phyloP scores from a whole-genome alignment of 2,888 invertebrate species.

The Microdon myrmicae region DNA sequence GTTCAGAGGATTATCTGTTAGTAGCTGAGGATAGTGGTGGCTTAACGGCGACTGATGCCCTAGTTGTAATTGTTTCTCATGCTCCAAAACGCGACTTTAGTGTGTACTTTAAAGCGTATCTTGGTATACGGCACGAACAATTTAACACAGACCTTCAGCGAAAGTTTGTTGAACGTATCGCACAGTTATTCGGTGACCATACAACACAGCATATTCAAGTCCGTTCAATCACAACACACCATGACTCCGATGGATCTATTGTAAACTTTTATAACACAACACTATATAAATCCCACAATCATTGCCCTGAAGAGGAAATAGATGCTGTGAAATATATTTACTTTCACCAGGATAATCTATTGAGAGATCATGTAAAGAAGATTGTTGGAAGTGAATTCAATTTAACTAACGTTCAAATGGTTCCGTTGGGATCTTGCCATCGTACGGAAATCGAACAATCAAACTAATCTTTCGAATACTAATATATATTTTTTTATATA shows the following conservation, averaged over 20 bases:
- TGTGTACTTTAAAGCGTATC: constrained; percentile 83
- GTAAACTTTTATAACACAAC: constrained; percentile 86
- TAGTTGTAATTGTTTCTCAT: constrained; percentile 78
- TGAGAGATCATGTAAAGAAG: constrained; percentile 69
- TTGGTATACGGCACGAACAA: constrained; percentile 76
- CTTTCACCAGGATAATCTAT: constrained; percentile 72
- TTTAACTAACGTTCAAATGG: constrained; percentile 69
- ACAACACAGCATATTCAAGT: constrained; percentile 80
- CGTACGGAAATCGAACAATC: constrained; percentile 61
- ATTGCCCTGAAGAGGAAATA: constrained; percentile 84
- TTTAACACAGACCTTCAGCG: constrained; percentile 82
- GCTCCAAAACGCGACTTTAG: constrained; percentile 75
- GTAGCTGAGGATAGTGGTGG: constrained; percentile 81
- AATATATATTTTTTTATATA: constrained; percentile 9
- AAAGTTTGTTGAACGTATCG: constrained; percentile 83
- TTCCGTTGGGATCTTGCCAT: constrained; percentile 69
- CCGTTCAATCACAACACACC: constrained; percentile 71
- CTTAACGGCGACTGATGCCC: constrained; percentile 80
- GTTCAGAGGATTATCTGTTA: constrained; percentile 81
- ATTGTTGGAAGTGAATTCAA: constrained; percentile 75
- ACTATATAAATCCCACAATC: constrained; percentile 60
- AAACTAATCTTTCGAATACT: neutral
- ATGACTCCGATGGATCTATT: constrained; percentile 72
- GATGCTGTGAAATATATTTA: constrained; percentile 77
- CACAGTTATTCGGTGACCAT: constrained; percentile 80